These are phyloP conservation scores for Bradypodion ventrale DNA, from an alignment of 2,797 vertebrate species.

Conservation along the genomic window DNA sequence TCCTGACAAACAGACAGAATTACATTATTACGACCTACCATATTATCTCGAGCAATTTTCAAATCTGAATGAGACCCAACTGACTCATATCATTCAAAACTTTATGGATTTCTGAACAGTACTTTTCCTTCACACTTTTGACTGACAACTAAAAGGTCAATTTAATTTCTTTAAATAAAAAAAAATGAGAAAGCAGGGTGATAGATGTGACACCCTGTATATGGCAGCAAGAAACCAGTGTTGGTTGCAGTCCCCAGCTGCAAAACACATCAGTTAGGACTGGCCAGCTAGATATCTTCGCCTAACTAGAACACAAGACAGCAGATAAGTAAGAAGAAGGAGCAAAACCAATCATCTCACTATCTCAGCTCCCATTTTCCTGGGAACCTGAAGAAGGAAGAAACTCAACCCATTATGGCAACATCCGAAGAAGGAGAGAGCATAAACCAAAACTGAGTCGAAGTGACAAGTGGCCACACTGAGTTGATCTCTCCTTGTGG, in stretches of 20 bases:
- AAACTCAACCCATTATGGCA: not conserved
- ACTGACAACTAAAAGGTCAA: slow-evolving; percentile 52
- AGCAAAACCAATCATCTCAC: not conserved
- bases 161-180: slow-evolving; percentile 43
- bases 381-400: not conserved
- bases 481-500: not conserved
- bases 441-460: not conserved
- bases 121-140: slow-evolving; percentile 57
- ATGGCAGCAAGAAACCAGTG: not conserved
- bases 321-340: too few species aligned
- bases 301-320: not conserved
- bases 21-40: not conserved
- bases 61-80: slow-evolving; percentile 39
- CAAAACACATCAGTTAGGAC: not conserved
- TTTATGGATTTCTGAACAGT: slow-evolving; percentile 59
- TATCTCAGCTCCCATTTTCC: too few species aligned
- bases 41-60: not conserved
- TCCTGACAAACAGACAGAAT: too few species aligned
- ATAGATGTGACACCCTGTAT: slow-evolving; percentile 35
- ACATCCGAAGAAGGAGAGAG: not conserved
- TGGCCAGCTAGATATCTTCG: too few species aligned
- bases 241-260: not conserved
- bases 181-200: slow-evolving; percentile 41
- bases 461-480: not conserved
- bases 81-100: slow-evolving; percentile 41